These are phyloP conservation scores for Alfaro cultratus DNA, from an alignment of 2,797 vertebrate genomes.

Conservation along the genomic window DNA sequence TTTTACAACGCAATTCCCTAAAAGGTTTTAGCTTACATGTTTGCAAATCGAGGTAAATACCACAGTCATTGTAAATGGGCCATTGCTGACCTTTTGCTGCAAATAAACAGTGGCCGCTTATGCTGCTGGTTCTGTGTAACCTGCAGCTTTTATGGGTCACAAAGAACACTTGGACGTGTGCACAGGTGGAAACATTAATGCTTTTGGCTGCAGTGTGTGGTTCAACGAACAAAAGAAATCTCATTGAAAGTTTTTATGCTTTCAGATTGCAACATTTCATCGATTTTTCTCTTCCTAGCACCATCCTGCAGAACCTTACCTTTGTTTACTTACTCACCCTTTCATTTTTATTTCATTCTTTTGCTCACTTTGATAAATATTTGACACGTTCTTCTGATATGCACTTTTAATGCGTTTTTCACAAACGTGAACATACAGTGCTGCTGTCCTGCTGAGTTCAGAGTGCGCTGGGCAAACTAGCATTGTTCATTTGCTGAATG, in stretches of 20 bases:
- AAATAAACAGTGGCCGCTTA: slow-evolving; percentile 47
- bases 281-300: slow-evolving; percentile 13
- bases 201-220: slow-evolving; percentile 23
- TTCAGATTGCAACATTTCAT: slow-evolving; percentile 9
- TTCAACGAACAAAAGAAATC: slow-evolving; percentile 30
- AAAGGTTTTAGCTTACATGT: slow-evolving; percentile 42
- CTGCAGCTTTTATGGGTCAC: slow-evolving; percentile 58
- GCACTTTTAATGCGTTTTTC: slow-evolving; percentile 70
- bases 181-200: slow-evolving; percentile 26
- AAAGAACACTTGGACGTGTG: slow-evolving; percentile 40
- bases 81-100: slow-evolving; percentile 65
- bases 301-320: slow-evolving; percentile 42
- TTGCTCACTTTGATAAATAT: slow-evolving; percentile 74
- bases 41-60: slow-evolving; percentile 63
- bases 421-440: slow-evolving; percentile 53
- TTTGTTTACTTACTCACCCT: slow-evolving; percentile 69
- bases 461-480: slow-evolving; percentile 55
- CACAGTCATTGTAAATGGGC: slow-evolving; percentile 46
- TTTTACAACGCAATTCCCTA: slow-evolving; percentile 16
- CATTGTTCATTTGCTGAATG: slow-evolving; percentile 31
- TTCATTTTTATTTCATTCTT: slow-evolving; percentile 37
- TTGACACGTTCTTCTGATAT: slow-evolving; percentile 72
- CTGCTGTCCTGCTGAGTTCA: slow-evolving; percentile 53
- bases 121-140: slow-evolving; percentile 41
- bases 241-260: slow-evolving; percentile 1